These are phyloP conservation scores for Alosa sapidissima DNA, from an alignment of 2,797 vertebrate genomes.

Conservation along the genomic window DNA sequence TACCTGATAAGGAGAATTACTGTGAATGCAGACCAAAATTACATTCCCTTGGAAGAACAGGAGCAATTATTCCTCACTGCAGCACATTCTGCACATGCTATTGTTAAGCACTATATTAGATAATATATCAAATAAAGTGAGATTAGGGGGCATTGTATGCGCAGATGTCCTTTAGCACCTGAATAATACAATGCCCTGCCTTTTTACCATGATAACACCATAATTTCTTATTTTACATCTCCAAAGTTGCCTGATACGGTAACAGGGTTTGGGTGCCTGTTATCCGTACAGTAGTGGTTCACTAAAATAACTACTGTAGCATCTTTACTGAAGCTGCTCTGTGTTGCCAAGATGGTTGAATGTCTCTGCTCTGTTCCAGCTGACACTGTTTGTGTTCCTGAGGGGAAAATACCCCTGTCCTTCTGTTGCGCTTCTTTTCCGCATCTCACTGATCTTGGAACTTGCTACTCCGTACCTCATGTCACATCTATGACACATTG, in stretches of 20 bases:
- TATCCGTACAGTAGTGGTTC: background rate
- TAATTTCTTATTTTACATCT: background rate
- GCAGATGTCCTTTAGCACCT: background rate
- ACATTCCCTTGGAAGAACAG: background rate
- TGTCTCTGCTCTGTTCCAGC: too few species aligned
- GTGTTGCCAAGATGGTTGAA: background rate
- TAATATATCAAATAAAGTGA: background rate
- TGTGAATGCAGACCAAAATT: background rate
- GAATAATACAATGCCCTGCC: background rate
- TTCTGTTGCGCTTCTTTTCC: too few species aligned
- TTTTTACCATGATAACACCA: background rate
- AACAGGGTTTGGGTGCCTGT: background rate
- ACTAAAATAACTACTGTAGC: background rate
- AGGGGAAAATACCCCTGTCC: background rate
- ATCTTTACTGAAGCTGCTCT: background rate
- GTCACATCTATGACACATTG: too few species aligned
- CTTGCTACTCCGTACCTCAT: too few species aligned
- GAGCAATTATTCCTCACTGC: background rate
- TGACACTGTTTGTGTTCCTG: background rate
- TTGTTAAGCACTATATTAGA: background rate
- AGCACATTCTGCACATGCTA: background rate
- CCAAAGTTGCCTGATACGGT: background rate
- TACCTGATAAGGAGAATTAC: background rate
- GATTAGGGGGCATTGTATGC: constrained; percentile 9
- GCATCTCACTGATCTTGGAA: too few species aligned